Conservation (phyloP, 2,797 vertebrate genomes). For the Arctocebus calabarensis region DNA sequence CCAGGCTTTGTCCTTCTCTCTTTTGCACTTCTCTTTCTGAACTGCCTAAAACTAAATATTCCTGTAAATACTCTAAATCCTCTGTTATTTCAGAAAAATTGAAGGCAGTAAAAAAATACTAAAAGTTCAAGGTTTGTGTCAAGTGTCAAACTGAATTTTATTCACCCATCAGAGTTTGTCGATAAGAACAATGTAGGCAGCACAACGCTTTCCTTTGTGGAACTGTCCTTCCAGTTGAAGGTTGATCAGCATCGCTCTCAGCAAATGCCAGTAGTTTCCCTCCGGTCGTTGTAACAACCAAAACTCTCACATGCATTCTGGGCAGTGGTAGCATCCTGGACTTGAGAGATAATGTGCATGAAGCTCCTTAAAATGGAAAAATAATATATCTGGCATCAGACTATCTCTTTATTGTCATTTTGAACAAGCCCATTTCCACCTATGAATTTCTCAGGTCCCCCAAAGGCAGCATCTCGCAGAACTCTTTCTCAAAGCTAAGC, state of each 20-base stretch:
- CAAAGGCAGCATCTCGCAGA: neutral
- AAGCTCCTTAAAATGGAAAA: neutral
- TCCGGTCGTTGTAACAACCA: neutral
- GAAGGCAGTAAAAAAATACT: neutral
- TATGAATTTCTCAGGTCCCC: neutral
- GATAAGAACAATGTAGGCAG: neutral
- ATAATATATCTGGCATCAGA: neutral
- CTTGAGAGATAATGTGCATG: too few species aligned
- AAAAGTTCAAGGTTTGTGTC: neutral
- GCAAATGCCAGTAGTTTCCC: neutral
- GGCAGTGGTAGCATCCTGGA: too few species aligned
- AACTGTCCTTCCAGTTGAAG: neutral
- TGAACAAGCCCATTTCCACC: neutral
- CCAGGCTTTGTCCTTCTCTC: neutral
- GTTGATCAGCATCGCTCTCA: too few species aligned
- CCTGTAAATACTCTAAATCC: neutral
- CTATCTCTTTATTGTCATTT: neutral
- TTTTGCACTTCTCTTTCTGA: neutral
- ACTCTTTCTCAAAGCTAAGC: neutral
- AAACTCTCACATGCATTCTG: neutral
- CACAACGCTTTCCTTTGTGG: rapidly evolving
- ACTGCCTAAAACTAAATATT: neutral
- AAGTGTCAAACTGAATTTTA: neutral
- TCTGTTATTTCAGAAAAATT: neutral
- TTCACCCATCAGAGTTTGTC: neutral